A percentile compares a stretch with the other conserved stretches of the same genome.
phyloP scores from a whole-genome alignment of 2,113 vertebrate species.

The Probosciger aterrimus region DNA sequence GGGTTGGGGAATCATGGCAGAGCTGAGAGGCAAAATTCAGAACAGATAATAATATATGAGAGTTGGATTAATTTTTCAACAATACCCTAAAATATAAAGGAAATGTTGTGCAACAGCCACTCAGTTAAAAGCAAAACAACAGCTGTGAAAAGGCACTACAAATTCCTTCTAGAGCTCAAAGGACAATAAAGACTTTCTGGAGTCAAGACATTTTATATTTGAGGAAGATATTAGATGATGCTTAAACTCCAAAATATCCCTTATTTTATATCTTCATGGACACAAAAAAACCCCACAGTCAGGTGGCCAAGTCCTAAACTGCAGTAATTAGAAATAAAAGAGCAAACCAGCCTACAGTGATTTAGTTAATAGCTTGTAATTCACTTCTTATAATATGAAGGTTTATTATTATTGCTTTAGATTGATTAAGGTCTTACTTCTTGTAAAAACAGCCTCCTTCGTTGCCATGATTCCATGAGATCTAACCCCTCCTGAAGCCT shows the following conservation, averaged over 20 bases:
- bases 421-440: not conserved
- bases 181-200: not conserved
- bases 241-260: not conserved
- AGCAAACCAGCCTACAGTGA: not conserved
- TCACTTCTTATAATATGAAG: not conserved
- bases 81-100: slow-evolving; percentile 5
- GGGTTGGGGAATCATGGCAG: not conserved
- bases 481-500: not conserved
- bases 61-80: not conserved
- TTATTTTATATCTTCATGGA: not conserved
- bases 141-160: slow-evolving; percentile 23
- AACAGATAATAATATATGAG: not conserved
- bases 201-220: not conserved
- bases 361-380: not conserved
- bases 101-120: slow-evolving; percentile 16
- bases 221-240: not conserved
- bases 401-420: not conserved
- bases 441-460: not conserved
- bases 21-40: not conserved
- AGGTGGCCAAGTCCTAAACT: not conserved
- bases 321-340: not conserved
- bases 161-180: slow-evolving; percentile 21
- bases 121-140: slow-evolving; percentile 17
- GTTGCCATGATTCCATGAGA: not conserved
- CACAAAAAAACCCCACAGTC: not conserved